Conservation (phyloP, 2,113 vertebrate genomes). For the Lanius collurio region DNA sequence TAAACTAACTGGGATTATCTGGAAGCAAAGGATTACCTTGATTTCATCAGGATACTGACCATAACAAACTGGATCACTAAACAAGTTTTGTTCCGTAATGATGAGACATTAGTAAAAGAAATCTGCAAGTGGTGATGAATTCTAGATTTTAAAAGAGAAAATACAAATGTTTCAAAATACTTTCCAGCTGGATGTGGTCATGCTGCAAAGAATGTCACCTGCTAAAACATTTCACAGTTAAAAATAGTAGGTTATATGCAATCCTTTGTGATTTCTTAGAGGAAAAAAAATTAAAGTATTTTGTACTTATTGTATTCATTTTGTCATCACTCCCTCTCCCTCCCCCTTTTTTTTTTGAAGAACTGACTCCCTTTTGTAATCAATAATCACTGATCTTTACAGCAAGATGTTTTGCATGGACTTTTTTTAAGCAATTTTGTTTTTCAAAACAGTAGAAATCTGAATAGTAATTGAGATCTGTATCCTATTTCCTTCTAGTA, state of each 20-base stretch:
- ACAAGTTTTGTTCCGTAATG: background rate
- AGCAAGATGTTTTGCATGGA: background rate
- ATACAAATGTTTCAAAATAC: background rate
- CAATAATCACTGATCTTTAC: background rate
- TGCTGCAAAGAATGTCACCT: background rate
- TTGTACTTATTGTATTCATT: background rate
- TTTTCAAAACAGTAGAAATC: background rate
- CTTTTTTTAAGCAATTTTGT: background rate
- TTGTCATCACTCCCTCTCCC: background rate
- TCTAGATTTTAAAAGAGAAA: background rate
- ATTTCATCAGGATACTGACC: background rate
- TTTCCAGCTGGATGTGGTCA: background rate
- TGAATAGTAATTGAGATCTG: constrained; percentile 11
- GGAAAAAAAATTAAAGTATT: background rate
- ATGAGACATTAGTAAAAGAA: background rate
- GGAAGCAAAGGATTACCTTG: background rate
- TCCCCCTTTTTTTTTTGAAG: background rate
- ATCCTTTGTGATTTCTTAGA: background rate
- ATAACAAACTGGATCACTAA: background rate
- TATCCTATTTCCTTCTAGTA: background rate
- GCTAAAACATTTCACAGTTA: background rate
- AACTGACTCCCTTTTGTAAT: background rate
- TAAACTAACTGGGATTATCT: background rate
- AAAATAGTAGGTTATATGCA: background rate
- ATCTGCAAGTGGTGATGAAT: background rate